Evolutionary conservation across 1,140 invertebrate genomes (phyloP).

Genomic region (Neodiprion pinetum): DNA sequence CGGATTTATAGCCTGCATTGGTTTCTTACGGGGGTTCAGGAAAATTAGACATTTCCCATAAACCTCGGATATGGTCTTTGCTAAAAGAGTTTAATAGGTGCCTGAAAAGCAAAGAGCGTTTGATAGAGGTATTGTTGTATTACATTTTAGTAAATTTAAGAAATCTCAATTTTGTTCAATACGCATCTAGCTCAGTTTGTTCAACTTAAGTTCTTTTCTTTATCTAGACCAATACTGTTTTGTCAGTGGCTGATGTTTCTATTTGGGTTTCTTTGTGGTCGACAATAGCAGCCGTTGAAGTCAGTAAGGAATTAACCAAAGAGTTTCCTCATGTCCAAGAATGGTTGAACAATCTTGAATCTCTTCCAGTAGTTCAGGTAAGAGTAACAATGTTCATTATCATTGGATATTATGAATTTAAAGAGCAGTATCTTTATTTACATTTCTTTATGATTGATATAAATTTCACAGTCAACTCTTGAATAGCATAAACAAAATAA

Average conservation of each 20-base stretch:
- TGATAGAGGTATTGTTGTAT: conserved; percentile 49
- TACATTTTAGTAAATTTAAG: conserved; percentile 17
- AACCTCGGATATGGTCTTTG: conserved; percentile 48
- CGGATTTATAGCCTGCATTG: conserved; percentile 54
- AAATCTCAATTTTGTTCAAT: conserved; percentile 14
- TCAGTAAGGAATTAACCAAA: conserved; percentile 56
- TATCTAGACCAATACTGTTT: conserved; percentile 20
- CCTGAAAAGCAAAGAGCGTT: conserved; percentile 52
- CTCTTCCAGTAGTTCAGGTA: conserved; percentile 64
- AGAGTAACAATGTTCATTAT: conserved; percentile 29
- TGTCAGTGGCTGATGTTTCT: conserved; percentile 67
- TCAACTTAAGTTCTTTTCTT: not conserved
- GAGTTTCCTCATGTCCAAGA: conserved; percentile 55
- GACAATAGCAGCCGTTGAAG: conserved; percentile 55
- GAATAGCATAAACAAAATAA: too few relatives aligned
- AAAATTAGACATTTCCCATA: conserved; percentile 43
- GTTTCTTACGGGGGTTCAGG: conserved; percentile 44
- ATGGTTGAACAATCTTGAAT: conserved; percentile 64
- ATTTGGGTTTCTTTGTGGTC: conserved; percentile 73
- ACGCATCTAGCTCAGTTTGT: too few relatives aligned
- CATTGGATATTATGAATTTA: conserved; percentile 22
- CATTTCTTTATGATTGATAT: conserved; percentile 20
- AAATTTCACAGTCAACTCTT: too few relatives aligned
- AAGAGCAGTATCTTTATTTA: conserved; percentile 18
- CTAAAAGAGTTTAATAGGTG: conserved; percentile 47